Evolutionary conservation across 2,888 invertebrate species (phyloP).

Genomic region (Eupithecia vulgata): DNA sequence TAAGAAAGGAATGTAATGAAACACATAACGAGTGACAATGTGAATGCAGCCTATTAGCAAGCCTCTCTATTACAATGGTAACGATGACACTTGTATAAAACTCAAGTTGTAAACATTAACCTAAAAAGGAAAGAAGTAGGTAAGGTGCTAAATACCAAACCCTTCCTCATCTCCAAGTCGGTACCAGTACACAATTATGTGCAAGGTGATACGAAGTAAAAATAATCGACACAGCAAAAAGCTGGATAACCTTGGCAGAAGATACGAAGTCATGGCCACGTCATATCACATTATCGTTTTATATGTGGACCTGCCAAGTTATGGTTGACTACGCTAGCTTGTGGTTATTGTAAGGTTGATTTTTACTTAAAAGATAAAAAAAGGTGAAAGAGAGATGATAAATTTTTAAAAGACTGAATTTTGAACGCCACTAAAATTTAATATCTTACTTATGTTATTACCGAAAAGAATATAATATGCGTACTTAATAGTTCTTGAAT

Average conservation of each 20-base stretch:
- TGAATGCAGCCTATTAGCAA: neutral
- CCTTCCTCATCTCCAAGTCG: constrained; percentile 4
- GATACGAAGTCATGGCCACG: constrained; percentile 46
- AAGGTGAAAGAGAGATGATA: neutral
- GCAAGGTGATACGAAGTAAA: constrained; percentile 36
- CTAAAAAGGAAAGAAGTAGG: neutral
- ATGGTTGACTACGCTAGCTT: constrained; percentile 8
- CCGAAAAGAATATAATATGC: too few species aligned
- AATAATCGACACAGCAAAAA: constrained; percentile 59
- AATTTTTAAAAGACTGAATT: too few species aligned
- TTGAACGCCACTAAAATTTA: too few species aligned
- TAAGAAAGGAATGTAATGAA: neutral
- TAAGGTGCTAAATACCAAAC: constrained; percentile 3
- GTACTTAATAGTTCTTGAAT: too few species aligned
- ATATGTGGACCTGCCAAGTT: constrained; percentile 30
- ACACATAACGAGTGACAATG: neutral
- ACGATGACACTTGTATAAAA: neutral
- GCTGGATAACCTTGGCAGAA: constrained; percentile 61
- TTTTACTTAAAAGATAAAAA: neutral
- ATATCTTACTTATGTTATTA: too few species aligned
- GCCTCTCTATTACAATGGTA: neutral
- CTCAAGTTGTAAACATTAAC: neutral
- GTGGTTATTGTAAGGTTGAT: neutral
- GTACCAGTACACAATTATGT: constrained; percentile 1
- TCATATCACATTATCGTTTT: constrained; percentile 43